Percentiles rank a stretch among this genome's conserved stretches.
phyloP scores from a whole-genome alignment of 53 echinoderm and acorn worm species.

The Paracentrotus lividus region DNA sequence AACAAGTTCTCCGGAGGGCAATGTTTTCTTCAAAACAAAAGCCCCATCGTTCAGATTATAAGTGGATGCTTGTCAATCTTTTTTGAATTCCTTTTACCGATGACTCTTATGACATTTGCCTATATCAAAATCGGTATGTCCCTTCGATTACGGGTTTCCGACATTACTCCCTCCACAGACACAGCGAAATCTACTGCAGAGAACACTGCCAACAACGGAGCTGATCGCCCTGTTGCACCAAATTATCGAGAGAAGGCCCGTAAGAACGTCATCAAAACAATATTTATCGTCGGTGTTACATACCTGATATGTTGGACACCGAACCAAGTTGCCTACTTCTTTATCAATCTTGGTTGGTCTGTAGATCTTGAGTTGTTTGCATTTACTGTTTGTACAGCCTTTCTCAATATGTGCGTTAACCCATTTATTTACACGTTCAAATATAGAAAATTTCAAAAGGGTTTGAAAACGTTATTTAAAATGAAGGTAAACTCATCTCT shows the following conservation, averaged over 20 bases:
- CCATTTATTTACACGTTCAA: conserved; percentile 83
- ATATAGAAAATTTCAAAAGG: conserved; percentile 67
- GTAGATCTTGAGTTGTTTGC: conserved; percentile 47
- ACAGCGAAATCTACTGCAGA: conserved; percentile 29
- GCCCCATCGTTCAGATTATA: not conserved
- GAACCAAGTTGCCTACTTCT: conserved; percentile 46
- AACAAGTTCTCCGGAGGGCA: not conserved
- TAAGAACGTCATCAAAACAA: conserved; percentile 27
- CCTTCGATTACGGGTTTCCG: conserved; percentile 45
- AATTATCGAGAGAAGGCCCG: conserved; percentile 55
- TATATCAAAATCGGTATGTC: conserved; percentile 56
- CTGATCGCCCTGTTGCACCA: not conserved
- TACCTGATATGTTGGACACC: conserved; percentile 63
- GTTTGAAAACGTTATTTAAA: conserved; percentile 43
- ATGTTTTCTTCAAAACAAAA: not conserved
- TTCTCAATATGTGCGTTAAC: conserved; percentile 79
- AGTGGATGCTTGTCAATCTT: conserved; percentile 40
- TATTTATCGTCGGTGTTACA: conserved; percentile 49
- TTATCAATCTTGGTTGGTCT: not conserved
- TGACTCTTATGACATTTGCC: conserved; percentile 49
- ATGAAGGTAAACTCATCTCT: too few relatives aligned
- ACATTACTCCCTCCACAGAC: not conserved
- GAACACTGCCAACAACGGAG: conserved; percentile 21
- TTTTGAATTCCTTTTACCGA: conserved; percentile 47
- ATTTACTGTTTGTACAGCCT: conserved; percentile 62